A percentile compares a stretch with the other conserved stretches of the same genome.
Evolutionary conservation across 1,140 invertebrate species (phyloP).

Genomic region (Phortica variegata): DNA sequence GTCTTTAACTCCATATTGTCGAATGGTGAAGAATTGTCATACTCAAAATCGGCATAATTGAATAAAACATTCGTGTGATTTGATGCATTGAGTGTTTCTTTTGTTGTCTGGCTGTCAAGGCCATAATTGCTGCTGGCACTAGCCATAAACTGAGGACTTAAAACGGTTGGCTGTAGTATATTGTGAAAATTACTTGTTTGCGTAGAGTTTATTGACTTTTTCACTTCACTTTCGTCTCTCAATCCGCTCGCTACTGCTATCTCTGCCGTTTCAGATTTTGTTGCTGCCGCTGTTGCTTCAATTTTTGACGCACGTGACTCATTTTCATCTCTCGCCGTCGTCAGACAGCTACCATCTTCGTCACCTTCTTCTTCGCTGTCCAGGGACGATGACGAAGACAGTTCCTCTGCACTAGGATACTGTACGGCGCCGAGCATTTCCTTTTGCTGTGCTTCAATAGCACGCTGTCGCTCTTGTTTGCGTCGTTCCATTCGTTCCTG

Average conservation of each 20-base stretch:
- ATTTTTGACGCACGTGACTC: slow-evolving; percentile 3
- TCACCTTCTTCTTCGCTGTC: slow-evolving; percentile 26
- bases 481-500: slow-evolving; percentile 61
- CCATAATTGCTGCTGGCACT: too few species aligned
- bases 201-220: slow-evolving; percentile 21
- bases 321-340: neutral
- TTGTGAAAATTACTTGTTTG: slow-evolving; percentile 57
- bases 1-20: slow-evolving; percentile 88
- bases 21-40: slow-evolving; percentile 85
- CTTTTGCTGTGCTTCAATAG: slow-evolving; percentile 61
- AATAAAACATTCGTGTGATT: slow-evolving; percentile 55
- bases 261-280: slow-evolving; percentile 2
- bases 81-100: slow-evolving; percentile 11
- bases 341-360: neutral
- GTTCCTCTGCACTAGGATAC: slow-evolving; percentile 60
- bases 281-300: neutral
- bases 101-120: slow-evolving; percentile 12
- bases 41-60: slow-evolving; percentile 80
- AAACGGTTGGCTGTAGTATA: slow-evolving; percentile 45
- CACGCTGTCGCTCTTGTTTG: slow-evolving; percentile 60
- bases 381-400: slow-evolving; percentile 36
- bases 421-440: slow-evolving; percentile 62
- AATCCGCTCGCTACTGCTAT: slow-evolving; percentile 9
- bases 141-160: slow-evolving; percentile 5
- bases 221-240: slow-evolving; percentile 15